Evolutionary conservation across 1,140 invertebrate genomes (phyloP).

Genomic region (Pomacea maculata): DNA sequence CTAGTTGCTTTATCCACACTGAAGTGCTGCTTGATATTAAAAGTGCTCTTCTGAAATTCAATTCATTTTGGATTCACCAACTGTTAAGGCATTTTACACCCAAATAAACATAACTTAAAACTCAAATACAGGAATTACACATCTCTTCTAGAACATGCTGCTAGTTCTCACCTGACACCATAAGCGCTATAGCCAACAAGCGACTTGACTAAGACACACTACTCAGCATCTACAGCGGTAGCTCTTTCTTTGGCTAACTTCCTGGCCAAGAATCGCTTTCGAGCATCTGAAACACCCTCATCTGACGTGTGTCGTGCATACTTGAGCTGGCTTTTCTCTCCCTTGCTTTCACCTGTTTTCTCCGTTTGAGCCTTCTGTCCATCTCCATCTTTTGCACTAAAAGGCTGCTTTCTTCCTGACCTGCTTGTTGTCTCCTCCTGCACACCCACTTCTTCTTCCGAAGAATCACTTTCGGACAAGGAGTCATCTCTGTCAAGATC

Average conservation of each 20-base stretch:
- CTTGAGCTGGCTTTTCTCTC: constrained; percentile 27
- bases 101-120: too few relatives aligned
- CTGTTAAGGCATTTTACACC: too few relatives aligned
- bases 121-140: too few relatives aligned
- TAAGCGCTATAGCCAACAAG: too few relatives aligned
- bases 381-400: background rate
- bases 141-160: too few relatives aligned
- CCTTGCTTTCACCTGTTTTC: background rate
- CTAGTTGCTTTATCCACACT: too few relatives aligned
- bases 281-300: constrained; percentile 33
- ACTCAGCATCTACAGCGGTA: constrained; percentile 26
- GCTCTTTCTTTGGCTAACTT: constrained; percentile 42
- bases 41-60: too few relatives aligned
- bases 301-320: constrained; percentile 40
- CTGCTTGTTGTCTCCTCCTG: background rate
- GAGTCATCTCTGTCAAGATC: too few relatives aligned
- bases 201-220: background rate
- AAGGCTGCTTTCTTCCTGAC: constrained; percentile 26
- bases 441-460: background rate
- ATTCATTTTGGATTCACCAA: too few relatives aligned
- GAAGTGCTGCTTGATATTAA: too few relatives aligned
- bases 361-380: constrained; percentile 5
- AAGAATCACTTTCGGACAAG: background rate
- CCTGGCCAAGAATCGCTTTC: constrained; percentile 38
- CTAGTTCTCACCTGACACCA: too few relatives aligned